Evolutionary conservation across 2,797 vertebrate genomes (phyloP), one percentile per base, ranked within the genome.

Genomic region (Poecilia wingei): DNA sequence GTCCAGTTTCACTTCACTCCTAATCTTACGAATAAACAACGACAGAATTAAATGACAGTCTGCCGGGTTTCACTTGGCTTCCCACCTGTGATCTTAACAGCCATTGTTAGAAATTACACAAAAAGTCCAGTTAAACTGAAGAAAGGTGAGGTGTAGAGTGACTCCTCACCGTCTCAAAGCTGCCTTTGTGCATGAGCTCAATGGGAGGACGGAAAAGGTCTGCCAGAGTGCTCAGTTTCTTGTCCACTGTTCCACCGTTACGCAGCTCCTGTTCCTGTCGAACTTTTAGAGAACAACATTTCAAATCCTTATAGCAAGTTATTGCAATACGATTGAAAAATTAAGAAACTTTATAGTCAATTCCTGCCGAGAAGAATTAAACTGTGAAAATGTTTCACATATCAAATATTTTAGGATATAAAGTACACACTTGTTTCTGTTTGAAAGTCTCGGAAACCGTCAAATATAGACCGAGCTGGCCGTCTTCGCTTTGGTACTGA

Each of bases 151-250:
- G 79, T 83, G 78, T 73, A 79, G 78, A 84, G 72, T 51, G 82
- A 85, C 77, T 87, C 61, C 97, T 95, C 92, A 99, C 98, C 85
- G 98, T 99, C 95, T 99, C 98, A 95, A 99, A 99, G 95, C 98
- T 99, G 93, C 98, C 98, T 96, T 99, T 99, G 95, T 99, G 98
- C 98, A 99, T 99, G 91, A 99, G 96, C 89, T 99, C 98, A 86
- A 99, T 99, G 79, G 98, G 98, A 78, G 98, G 98, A 82, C 98
- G 97, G 94, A 99, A 99, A 55, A 99, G 97, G 92, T 99, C 98
- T 76, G 98, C 98, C 90, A 99, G 93, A 6, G 98, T 99, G 81
- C 98, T 99, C 76, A 99, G 96, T 93, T 99, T 99, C 96, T 99
- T 99, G 95, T 99, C 98, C 92, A 98, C 97, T 0, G 97, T 97